Base-by-base conservation (phyloP, 2,797 vertebrate genomes). In the Crax fasciolata region DNA sequence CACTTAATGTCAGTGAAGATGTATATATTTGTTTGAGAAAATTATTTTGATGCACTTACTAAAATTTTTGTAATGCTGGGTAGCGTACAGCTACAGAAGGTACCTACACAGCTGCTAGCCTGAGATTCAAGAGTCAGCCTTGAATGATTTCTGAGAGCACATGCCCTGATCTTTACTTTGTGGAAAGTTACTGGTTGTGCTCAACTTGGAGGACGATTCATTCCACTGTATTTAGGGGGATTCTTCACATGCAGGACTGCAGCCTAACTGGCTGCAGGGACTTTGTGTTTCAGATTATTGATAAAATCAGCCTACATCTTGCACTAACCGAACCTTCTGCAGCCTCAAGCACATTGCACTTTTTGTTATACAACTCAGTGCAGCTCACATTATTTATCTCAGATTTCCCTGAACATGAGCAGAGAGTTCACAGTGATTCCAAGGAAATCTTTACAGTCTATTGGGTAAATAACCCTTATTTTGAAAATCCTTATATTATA, bases 391-490 rank as follows among this genome's bases (percentile, higher is more conserved):
- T 21, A 18, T 1, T 28, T 57, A 5, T 13, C 51, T 76, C 51
- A 62, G 28, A 93, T 68, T 46, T 67, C 24, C 38, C 35, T 68
- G 32, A 54, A 12, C 20, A 43, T 39, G 30, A 87, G 27, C 20
- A 58, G 65, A 80, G 4, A 38, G n/a, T 84, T 79, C 68, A 68
- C 25, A 92, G 10, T 19, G 28, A 80, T 20, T 72, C 68, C 41
- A 77, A 77, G 93, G 43, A 77, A 58, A 65, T 28, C 32, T 67
- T 83, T 61, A 63, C 20, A 75, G 68, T 87, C 57, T 72, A 90
- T 58, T 93, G 54, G 20, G 20, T 65, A 96, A 94, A 89, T 46
- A 92, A 67, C 46, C 44, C 61, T 54, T 85, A 89, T 72, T 87
- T 74, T 65, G 59, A 79, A 89, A 89, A 74, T 75, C 72, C 27